These are phyloP conservation scores for Lampris megalopsis DNA, from an alignment of 2,113 vertebrate species.

Conservation along the genomic window DNA sequence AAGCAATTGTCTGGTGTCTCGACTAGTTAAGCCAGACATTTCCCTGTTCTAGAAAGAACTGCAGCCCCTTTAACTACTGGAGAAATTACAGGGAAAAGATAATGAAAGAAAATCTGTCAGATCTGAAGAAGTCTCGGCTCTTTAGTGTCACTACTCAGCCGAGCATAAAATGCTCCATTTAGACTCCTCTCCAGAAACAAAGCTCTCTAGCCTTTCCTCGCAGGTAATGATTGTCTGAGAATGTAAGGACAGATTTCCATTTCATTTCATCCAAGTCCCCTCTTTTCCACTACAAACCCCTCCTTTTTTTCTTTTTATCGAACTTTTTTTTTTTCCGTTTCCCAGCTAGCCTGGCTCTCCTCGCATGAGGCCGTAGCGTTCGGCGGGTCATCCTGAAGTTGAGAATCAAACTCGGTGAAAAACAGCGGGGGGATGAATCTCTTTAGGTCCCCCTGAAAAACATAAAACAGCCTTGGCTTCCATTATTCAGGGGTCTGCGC, in stretches of 20 bases:
- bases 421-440: constrained; percentile 78
- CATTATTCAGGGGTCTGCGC: constrained; percentile 76
- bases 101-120: constrained; percentile 78
- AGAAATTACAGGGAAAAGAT: constrained; percentile 72
- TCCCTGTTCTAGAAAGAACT: constrained; percentile 61
- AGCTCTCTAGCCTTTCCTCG: constrained; percentile 61
- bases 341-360: constrained; percentile 33
- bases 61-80: constrained; percentile 55
- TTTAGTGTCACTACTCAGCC: constrained; percentile 75
- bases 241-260: constrained; percentile 67
- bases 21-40: constrained; percentile 76
- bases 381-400: constrained; percentile 59
- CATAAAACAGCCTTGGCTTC: constrained; percentile 74
- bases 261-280: constrained; percentile 48
- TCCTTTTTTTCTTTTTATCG: constrained; percentile 25
- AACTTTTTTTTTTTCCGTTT: background rate
- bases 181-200: constrained; percentile 70
- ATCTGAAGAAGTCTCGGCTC: constrained; percentile 71
- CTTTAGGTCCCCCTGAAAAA: constrained; percentile 75
- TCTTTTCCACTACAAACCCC: constrained; percentile 28
- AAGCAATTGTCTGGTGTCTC: constrained; percentile 77
- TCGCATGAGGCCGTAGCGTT: constrained; percentile 60
- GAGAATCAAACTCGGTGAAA: constrained; percentile 73
- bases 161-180: constrained; percentile 74
- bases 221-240: constrained; percentile 72